These are phyloP conservation scores for Larimichthys crocea DNA, from an alignment of 2,113 vertebrate species.

Conservation along the genomic window DNA sequence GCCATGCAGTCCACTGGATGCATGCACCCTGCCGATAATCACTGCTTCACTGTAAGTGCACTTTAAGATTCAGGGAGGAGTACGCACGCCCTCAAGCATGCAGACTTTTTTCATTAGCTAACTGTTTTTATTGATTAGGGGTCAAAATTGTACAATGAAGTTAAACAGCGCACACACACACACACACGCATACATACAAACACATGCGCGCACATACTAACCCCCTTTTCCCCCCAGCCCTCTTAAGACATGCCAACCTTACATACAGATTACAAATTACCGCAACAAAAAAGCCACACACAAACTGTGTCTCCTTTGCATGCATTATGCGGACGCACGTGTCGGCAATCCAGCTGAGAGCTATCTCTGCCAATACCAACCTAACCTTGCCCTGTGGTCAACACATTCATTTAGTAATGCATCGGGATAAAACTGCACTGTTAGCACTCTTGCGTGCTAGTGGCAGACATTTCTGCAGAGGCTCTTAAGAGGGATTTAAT, in stretches of 20 bases:
- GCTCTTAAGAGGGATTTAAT: slow-evolving; percentile 81
- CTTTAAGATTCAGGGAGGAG: slow-evolving; percentile 59
- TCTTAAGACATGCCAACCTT: slow-evolving; percentile 64
- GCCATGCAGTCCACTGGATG: slow-evolving; percentile 74
- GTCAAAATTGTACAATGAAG: slow-evolving; percentile 70
- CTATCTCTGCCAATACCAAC: slow-evolving; percentile 72
- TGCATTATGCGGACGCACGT: slow-evolving; percentile 79
- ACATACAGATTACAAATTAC: slow-evolving; percentile 76
- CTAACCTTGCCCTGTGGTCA: slow-evolving; percentile 77
- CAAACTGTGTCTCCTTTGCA: slow-evolving; percentile 72
- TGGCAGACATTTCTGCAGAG: slow-evolving; percentile 63
- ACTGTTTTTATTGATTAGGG: slow-evolving; percentile 79
- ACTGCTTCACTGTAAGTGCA: slow-evolving; percentile 49
- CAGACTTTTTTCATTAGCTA: slow-evolving; percentile 78
- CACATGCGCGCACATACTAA: slow-evolving; percentile 21
- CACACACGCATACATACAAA: slow-evolving; percentile 18
- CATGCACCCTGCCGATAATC: slow-evolving; percentile 71
- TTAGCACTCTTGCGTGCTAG: slow-evolving; percentile 71
- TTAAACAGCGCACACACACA: slow-evolving; percentile 51
- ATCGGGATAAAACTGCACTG: slow-evolving; percentile 74
- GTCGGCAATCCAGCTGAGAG: slow-evolving; percentile 81
- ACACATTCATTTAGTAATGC: slow-evolving; percentile 81
- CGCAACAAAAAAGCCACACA: slow-evolving; percentile 66
- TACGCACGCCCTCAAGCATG: slow-evolving; percentile 68
- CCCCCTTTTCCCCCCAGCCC: not conserved